Percentiles rank a stretch among this genome's conserved stretches.
Evolutionary conservation across 2,113 vertebrate genomes (phyloP).

Genomic region (Anoplopoma fimbria): DNA sequence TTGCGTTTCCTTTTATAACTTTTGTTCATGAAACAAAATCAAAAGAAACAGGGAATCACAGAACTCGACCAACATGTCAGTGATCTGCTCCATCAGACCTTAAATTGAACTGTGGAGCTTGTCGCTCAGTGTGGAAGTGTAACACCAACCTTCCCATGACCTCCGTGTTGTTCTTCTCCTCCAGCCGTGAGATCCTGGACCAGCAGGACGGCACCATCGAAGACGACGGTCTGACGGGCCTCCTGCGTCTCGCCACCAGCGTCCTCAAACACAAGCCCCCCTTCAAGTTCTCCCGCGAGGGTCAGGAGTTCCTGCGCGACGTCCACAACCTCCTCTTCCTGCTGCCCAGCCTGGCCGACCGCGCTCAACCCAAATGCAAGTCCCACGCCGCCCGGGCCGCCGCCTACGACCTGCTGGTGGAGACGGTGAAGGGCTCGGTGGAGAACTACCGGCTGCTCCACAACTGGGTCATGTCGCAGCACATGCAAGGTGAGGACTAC

Average conservation of each 20-base stretch:
- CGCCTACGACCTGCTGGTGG: slow-evolving; percentile 96
- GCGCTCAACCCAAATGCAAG: slow-evolving; percentile 97
- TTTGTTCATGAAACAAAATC: background rate
- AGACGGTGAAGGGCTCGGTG: slow-evolving; percentile 97
- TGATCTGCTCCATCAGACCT: too few relatives aligned
- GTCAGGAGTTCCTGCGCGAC: slow-evolving; percentile 98
- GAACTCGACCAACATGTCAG: background rate
- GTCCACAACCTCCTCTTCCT: slow-evolving; percentile 97
- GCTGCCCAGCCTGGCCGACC: slow-evolving; percentile 95
- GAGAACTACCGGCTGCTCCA: slow-evolving; percentile 98
- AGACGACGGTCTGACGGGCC: slow-evolving; percentile 96
- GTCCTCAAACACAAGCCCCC: slow-evolving; percentile 99
- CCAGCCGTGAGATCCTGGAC: slow-evolving; percentile 96
- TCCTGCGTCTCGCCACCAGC: slow-evolving; percentile 94
- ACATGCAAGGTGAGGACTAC: slow-evolving; percentile 94
- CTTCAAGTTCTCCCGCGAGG: slow-evolving; percentile 98
- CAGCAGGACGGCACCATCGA: slow-evolving; percentile 96
- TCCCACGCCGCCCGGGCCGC: slow-evolving; percentile 96
- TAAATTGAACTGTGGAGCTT: background rate
- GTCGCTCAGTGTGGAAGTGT: background rate
- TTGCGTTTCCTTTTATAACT: too few relatives aligned
- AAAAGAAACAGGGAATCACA: too few relatives aligned
- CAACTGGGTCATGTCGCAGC: slow-evolving; percentile 99
- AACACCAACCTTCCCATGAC: background rate
- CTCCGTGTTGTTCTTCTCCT: background rate